Base-by-base conservation (phyloP, 2,797 vertebrate species). In the Halcyon smyrnensis region DNA sequence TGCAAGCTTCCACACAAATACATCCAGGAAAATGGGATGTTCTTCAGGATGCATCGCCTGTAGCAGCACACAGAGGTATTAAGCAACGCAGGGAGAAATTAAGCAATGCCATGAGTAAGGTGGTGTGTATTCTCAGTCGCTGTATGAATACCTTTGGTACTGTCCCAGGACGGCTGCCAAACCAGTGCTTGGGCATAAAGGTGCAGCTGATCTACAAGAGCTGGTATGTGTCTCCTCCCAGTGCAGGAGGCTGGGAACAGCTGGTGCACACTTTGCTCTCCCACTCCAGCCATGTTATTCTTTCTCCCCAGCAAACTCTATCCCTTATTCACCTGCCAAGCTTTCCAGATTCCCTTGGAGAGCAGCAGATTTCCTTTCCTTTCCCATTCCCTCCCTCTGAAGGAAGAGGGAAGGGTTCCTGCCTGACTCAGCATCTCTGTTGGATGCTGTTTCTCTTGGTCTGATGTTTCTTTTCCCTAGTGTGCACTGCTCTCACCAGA, bases 1-100 rank as follows among this genome's bases (percentile, higher is more conserved):
- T 82, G 67, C 75, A 65, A 13, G 14, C 51, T 76, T 59, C 79
- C 24, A n/a, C 75, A 51, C 60, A 71, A 71, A 19, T 15, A 30
- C 34, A 15, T 30, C 36, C 4, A 0, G 1, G 51, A 34, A 62
- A 65, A 73, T 0, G 2, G 0, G 2, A 2, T 0, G 0, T 45
- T 20, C 70, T 60, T 80, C 1, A 3, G 65, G 45, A 17, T 45
- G 2, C 13, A 1, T 43, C 1, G 3, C 18, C 53, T 15, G 24
- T 50, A 71, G 77, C 83, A 69, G 3, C 14, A 4, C 13, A 3
- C 1, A 32, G 59, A 46, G 71, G 30, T 46, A 1, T 18, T 32
- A 27, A 50, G 73, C 80, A 73, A 5, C n/a, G 76, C 54, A 9
- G 46, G 0, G 2, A 28, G 46, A 39, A 16, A 54, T 15, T 32